Evolutionary conservation across 2,797 vertebrate genomes (phyloP), one percentile per base, ranked within the genome.

Genomic region (Acanthurus leucopareius): DNA sequence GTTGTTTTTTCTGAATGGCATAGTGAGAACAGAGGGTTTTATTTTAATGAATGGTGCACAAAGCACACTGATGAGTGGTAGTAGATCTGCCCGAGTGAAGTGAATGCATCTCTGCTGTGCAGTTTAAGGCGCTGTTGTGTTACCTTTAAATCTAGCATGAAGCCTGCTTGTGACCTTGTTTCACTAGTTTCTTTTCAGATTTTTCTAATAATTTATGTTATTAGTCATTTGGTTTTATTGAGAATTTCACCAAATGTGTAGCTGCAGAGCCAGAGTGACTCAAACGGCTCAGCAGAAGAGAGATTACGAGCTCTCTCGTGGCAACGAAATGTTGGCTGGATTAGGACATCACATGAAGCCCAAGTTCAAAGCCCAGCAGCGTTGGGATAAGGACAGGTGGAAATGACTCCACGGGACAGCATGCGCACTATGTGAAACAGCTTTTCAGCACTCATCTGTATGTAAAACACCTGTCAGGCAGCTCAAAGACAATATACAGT

Each of bases 261-360:
- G 0, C 32, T 73, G 78, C 73, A 72, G 67, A 89, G 32, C 68
- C 76, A 75, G 38, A 74, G 52, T 68, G 83, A 82, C 70, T 82
- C 57, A 42, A 59, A 63, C 66, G 45, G 45, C 66, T 45, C 38
- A 67, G 73, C 71, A 75, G 80, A 70, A 2, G 66, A 78, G 69
- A 85, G 85, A 87, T 88, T 86, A 89, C 25, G 11, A 70, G 28
- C 53, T 56, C 52, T 81, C 62, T 75, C 20, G 13, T 78, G 78
- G 82, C 67, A 77, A 82, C 75, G 69, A 79, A 86, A 86, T 83
- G 80, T 86, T 90, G 85, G 83, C 84, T 91, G 91, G 86, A 90
- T 92, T 89, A 90, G 72, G 56, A 58, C 80, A 77, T 90, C 89
- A 91, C 88, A 87, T 86, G 86, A 87, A 86, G 76, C 10, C 32